Conservation (phyloP, 1,140 invertebrate species). For the Chymomyza costata region DNA sequence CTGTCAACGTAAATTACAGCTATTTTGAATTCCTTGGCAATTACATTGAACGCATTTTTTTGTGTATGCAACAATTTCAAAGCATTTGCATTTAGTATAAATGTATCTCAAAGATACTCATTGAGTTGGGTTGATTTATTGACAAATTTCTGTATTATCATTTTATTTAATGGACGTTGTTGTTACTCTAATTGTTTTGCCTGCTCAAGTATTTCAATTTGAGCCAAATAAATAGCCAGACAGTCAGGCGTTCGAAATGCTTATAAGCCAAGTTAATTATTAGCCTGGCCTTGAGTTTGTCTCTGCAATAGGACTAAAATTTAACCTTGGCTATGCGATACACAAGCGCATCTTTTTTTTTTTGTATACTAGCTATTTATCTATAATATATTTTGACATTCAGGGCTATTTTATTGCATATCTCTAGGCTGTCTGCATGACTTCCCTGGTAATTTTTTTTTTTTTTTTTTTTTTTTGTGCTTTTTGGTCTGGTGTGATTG, state of each 20-base stretch:
- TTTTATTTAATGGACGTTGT: slow-evolving; percentile 35
- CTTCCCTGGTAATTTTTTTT: no score
- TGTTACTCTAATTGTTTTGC: slow-evolving; percentile 8
- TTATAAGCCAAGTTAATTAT: slow-evolving; percentile 55
- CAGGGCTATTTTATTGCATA: slow-evolving; percentile 10
- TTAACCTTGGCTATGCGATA: no score
- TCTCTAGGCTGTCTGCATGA: slow-evolving; percentile 9
- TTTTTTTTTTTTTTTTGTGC: slow-evolving; percentile 19
- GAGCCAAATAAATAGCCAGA: slow-evolving; percentile 33
- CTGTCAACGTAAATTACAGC: slow-evolving; percentile 66
- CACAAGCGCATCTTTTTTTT: no score
- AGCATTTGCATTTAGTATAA: neutral
- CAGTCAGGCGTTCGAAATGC: slow-evolving; percentile 37
- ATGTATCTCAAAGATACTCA: neutral
- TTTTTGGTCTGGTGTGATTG: slow-evolving; percentile 17
- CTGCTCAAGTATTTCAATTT: slow-evolving; percentile 54
- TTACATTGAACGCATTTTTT: slow-evolving; percentile 71
- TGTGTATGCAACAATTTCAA: slow-evolving; percentile 69
- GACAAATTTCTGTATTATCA: neutral
- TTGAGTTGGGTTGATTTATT: slow-evolving; percentile 21
- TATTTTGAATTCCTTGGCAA: slow-evolving; percentile 68
- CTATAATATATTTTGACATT: no score
- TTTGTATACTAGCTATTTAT: no score
- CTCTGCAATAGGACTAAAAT: no score
- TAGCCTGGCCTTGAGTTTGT: slow-evolving; percentile 53